These are phyloP conservation scores for Chymomyza amoena DNA, from an alignment of 2,888 invertebrate species.

Conservation along the genomic window DNA sequence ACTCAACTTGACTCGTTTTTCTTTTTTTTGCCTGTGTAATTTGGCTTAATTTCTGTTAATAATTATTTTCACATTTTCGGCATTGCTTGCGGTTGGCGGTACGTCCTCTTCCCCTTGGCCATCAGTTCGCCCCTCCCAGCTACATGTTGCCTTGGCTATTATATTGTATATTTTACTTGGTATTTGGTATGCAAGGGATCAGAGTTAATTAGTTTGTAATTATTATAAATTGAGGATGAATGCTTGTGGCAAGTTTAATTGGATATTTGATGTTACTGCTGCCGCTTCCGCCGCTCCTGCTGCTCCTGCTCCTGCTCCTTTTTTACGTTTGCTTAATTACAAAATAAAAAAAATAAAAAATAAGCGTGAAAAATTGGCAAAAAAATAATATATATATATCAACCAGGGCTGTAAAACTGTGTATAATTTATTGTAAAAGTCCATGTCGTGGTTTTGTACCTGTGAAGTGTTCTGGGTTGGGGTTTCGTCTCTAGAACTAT, in stretches of 20 bases:
- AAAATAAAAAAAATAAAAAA: constrained; percentile 28
- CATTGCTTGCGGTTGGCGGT: constrained; percentile 53
- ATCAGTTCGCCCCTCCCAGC: background rate
- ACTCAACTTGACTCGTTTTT: background rate
- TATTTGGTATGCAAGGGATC: constrained; percentile 45
- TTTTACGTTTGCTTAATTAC: background rate
- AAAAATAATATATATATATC: background rate
- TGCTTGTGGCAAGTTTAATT: constrained; percentile 73
- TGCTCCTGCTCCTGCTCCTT: background rate
- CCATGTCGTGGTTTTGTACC: no score
- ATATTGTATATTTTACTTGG: constrained; percentile 10
- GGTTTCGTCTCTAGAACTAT: no score
- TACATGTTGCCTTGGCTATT: constrained; percentile 49
- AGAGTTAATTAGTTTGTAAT: constrained; percentile 76
- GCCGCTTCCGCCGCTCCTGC: no score
- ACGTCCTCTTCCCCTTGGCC: background rate
- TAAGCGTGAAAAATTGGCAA: constrained; percentile 58
- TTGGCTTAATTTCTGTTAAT: constrained; percentile 71
- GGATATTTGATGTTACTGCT: constrained; percentile 66
- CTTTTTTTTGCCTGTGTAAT: constrained; percentile 44
- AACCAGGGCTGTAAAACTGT: no score
- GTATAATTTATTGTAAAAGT: no score
- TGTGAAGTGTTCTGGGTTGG: no score
- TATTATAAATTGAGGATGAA: constrained; percentile 74
- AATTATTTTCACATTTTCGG: constrained; percentile 70